phyloP scores from a whole-genome alignment of 2,113 vertebrate species.

The Australoheros scitulus region DNA sequence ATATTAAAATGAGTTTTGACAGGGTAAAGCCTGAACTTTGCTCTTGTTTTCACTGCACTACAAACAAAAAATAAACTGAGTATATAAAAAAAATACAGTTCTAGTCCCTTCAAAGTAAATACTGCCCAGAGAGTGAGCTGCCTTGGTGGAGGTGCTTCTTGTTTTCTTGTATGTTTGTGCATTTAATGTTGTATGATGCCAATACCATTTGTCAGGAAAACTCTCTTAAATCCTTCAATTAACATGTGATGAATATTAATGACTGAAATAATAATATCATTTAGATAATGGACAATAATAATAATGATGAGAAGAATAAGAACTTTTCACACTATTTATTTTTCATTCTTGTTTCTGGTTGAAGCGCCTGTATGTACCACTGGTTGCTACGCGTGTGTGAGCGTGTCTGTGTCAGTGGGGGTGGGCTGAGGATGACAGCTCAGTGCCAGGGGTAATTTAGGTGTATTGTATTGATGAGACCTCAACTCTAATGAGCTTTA shows the following conservation, averaged over 20 bases:
- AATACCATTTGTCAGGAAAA: not conserved
- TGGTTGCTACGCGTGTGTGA: not conserved
- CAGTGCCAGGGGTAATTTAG: conserved; percentile 50
- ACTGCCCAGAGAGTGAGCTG: no score
- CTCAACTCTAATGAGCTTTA: conserved; percentile 73
- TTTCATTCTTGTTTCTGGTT: not conserved
- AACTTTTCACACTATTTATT: not conserved
- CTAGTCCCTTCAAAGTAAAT: no score
- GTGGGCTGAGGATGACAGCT: conserved; percentile 20
- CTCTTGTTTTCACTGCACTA: no score
- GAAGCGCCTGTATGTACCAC: not conserved
- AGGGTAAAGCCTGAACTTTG: no score
- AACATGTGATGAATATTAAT: not conserved
- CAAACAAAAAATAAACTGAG: no score
- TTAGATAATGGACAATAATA: not conserved
- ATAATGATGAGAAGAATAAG: accelerated
- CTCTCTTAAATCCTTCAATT: not conserved
- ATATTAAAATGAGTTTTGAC: no score
- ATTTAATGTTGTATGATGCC: not conserved
- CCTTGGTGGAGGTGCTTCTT: not conserved
- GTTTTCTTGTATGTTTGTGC: not conserved
- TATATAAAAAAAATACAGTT: no score
- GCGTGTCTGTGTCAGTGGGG: not conserved
- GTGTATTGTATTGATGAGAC: conserved; percentile 72
- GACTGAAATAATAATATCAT: not conserved